Evolutionary conservation across 64 coral and sea anemone genomes (phyloP).

Genomic region (Montipora cactus): DNA sequence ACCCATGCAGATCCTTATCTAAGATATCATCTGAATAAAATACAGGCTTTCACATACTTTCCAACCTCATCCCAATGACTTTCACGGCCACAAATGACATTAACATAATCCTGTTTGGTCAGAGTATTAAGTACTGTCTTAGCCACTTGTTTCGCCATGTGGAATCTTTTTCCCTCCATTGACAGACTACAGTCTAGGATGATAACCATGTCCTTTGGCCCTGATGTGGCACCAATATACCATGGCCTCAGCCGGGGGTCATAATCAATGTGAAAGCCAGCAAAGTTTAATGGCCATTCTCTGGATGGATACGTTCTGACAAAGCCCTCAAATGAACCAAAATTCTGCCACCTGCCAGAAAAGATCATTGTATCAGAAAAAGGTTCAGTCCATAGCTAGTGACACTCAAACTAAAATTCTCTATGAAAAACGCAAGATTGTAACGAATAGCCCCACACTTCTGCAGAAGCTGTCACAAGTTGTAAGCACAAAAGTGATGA

Average conservation of each 20-base stretch:
- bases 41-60: slow-evolving; percentile 73
- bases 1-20: background rate
- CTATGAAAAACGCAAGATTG: background rate
- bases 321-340: slow-evolving; percentile 95
- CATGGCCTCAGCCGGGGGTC: slow-evolving; percentile 94
- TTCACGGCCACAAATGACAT: slow-evolving; percentile 96
- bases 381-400: background rate
- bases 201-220: slow-evolving; percentile 96
- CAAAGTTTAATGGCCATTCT: slow-evolving; percentile 97
- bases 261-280: slow-evolving; percentile 95
- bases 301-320: slow-evolving; percentile 83
- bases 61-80: slow-evolving; percentile 98
- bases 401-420: background rate
- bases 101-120: slow-evolving; percentile 99
- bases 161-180: slow-evolving; percentile 91
- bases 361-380: background rate
- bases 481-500: background rate
- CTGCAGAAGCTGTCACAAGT: too few species aligned
- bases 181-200: slow-evolving; percentile 95
- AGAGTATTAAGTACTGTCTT: slow-evolving; percentile 94
- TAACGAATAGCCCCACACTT: too few species aligned
- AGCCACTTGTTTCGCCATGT: slow-evolving; percentile 96
- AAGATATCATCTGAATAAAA: background rate
- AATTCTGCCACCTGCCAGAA: slow-evolving; percentile 94
- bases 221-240: slow-evolving; percentile 98